Evolutionary conservation across 2,797 vertebrate species (phyloP).

Genomic region (Amblyraja radiata): DNA sequence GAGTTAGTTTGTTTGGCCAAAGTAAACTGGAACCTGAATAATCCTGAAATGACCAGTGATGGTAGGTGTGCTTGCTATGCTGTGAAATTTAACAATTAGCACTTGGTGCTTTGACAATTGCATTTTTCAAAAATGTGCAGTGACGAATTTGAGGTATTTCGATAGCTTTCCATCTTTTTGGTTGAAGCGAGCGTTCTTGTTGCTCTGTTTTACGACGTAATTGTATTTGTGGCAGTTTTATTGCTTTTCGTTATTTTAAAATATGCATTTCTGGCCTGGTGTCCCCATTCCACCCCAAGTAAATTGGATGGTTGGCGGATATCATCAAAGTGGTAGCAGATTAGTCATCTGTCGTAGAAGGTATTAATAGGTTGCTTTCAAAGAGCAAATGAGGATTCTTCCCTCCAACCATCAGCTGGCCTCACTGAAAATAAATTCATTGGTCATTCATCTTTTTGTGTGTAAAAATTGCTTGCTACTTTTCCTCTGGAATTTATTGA

Average conservation of each 20-base stretch:
- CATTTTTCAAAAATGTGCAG: not conserved
- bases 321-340: not conserved
- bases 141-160: not conserved
- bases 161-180: not conserved
- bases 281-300: not conserved
- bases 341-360: not conserved
- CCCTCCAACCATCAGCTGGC: not conserved
- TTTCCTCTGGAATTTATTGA: not conserved
- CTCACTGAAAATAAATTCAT: not conserved
- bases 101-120: not conserved
- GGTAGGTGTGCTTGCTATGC: not conserved
- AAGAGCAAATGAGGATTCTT: not conserved
- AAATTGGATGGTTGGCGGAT: not conserved
- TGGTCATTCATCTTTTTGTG: not conserved
- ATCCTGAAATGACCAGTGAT: not conserved
- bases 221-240: not conserved
- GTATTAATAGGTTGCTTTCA: not conserved
- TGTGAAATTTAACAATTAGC: not conserved
- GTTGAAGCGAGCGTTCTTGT: not conserved
- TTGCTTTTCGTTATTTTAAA: too few species aligned
- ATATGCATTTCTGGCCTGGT: too few species aligned
- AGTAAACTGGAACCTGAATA: not conserved
- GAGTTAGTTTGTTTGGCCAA: not conserved
- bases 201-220: not conserved
- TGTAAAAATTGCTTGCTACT: not conserved